Evolutionary conservation across 1,140 invertebrate genomes (phyloP), one percentile per base, ranked within the genome.

Genomic region (Drosophila takahashii): DNA sequence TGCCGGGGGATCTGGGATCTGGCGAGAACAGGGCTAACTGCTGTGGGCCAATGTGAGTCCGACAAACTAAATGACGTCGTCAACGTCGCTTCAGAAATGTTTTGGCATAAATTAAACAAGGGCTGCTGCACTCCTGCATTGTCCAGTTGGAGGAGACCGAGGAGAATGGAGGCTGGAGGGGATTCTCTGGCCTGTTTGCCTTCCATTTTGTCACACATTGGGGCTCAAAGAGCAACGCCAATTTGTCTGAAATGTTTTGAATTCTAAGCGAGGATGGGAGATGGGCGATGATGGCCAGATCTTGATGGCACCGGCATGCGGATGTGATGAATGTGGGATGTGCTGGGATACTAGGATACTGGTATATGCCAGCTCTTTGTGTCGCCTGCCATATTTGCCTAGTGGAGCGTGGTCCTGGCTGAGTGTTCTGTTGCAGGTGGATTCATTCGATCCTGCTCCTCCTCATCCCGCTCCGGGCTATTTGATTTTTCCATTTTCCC

Each of bases 201-300:
- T 72, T 87, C 83, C 83, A 87, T 86, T 86, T 86, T 86, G 83
- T 86, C 83, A 83, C 83, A 86, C 83, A 73, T 86, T 81, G 83
- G 64, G 67, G 83, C 59, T 75, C 71, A 75, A 86, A 86, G 65
- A 87, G 84, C 83, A 84, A 87, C 84, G 83, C 83, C 83, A 86
- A 86, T 86, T 86, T 86, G 83, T 86, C 83, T 86, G 83, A 86
- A 86, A 86, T 86, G 83, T 86, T 86, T 86, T 87, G 83, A 86
- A 86, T 86, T 87, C 83, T 83, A 87, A 86, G 71, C 79, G 83
- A 57, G 74, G 61, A 59, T 42, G 22, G 22, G 22, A 2, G 9
- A 32, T 32, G 57, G 52, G 39, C 59, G 70, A 45, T 22, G 27
- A 36, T 64, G 65, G 42, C 42, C 39, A 41, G 44, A 52, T 67